Percentiles rank a stretch among this genome's conserved stretches.
phyloP scores from a whole-genome alignment of 1,140 invertebrate genomes.

The Anagrus nilaparvatae region DNA sequence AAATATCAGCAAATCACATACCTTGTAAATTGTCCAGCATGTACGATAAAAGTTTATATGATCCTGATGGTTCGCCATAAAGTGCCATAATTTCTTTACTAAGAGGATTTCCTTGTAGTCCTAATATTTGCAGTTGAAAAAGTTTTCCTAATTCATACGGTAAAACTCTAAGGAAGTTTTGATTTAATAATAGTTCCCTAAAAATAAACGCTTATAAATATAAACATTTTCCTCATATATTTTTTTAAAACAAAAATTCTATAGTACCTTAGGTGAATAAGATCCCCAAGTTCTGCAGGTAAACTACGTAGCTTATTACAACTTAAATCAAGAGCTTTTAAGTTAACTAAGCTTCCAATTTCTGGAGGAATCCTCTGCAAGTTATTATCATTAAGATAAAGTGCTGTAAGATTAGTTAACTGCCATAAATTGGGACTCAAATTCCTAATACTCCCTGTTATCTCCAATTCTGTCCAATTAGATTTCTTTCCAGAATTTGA shows the following conservation, averaged over 20 bases:
- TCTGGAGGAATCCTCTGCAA: constrained; percentile 80
- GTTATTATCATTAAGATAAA: constrained; percentile 93
- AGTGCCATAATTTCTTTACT: constrained; percentile 84
- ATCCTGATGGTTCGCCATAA: constrained; percentile 87
- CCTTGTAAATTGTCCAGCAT: constrained; percentile 91
- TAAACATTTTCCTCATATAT: no score
- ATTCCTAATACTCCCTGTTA: constrained; percentile 84
- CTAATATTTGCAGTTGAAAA: constrained; percentile 86
- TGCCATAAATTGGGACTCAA: constrained; percentile 84
- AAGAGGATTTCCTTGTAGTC: constrained; percentile 88
- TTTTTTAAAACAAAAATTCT: constrained; percentile 9
- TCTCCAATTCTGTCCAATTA: constrained; percentile 60
- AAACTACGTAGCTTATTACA: constrained; percentile 88
- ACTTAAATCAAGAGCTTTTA: constrained; percentile 84
- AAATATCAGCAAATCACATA: no score
- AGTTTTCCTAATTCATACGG: constrained; percentile 96
- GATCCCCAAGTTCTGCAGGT: constrained; percentile 90
- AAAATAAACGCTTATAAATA: no score
- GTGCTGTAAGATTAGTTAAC: constrained; percentile 79
- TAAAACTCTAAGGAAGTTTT: constrained; percentile 86
- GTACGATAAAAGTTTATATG: constrained; percentile 84
- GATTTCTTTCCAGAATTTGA: constrained; percentile 83
- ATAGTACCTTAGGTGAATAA: constrained; percentile 75
- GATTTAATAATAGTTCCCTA: constrained; percentile 86
- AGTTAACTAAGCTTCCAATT: constrained; percentile 70